phyloP scores from a whole-genome alignment of 2,888 invertebrate genomes.

The Smittia aterrima region DNA sequence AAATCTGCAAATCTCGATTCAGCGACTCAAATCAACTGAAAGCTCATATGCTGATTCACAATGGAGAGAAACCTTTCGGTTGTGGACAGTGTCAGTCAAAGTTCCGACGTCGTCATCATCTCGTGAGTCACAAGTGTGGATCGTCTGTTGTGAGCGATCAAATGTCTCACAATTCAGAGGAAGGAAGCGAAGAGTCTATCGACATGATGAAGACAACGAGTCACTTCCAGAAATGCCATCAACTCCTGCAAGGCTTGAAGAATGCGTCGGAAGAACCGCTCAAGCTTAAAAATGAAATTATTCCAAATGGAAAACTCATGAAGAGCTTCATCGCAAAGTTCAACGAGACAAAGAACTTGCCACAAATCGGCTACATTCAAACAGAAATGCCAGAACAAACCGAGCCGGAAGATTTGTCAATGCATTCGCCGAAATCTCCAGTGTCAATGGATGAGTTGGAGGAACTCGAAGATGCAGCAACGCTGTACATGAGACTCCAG shows the following conservation, averaged over 20 bases:
- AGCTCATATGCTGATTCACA: constrained; percentile 84
- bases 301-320: constrained; percentile 23
- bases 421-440: constrained; percentile 56
- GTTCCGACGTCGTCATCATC: constrained; percentile 82
- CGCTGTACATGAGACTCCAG: constrained; percentile 43
- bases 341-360: constrained; percentile 17
- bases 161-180: constrained; percentile 47
- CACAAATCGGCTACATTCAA: constrained; percentile 2
- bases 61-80: constrained; percentile 84
- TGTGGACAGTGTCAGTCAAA: constrained; percentile 76
- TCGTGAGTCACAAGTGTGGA: constrained; percentile 80
- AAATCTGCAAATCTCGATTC: constrained; percentile 80
- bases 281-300: not conserved
- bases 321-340: constrained; percentile 27
- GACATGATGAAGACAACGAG: constrained; percentile 44
- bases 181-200: constrained; percentile 46
- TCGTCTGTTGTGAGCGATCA: constrained; percentile 47
- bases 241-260: constrained; percentile 8
- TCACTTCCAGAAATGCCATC: constrained; percentile 11
- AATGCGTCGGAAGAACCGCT: not conserved
- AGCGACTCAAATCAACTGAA: constrained; percentile 91
- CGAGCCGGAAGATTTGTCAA: constrained; percentile 86
- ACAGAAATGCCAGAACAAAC: constrained; percentile 71
- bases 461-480: constrained; percentile 58
- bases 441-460: constrained; percentile 54